Conservation (phyloP, 2,797 vertebrate genomes). For the Picus viridis region DNA sequence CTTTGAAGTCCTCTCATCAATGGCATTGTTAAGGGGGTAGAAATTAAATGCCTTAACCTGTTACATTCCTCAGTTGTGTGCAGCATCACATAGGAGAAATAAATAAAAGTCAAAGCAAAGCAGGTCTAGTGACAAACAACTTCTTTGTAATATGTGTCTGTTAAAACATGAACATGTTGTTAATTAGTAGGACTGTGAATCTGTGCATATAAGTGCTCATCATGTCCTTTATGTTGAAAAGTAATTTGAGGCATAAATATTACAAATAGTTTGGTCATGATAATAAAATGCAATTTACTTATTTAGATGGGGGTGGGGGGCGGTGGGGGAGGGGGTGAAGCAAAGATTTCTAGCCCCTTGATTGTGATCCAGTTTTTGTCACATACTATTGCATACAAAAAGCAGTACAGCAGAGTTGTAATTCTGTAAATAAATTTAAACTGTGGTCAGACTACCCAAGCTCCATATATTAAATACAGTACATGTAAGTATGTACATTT, state of each 20-base stretch:
- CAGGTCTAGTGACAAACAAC: not conserved
- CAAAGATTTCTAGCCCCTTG: not conserved
- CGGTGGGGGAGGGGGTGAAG: no score
- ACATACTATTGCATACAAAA: not conserved
- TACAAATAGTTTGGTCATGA: not conserved
- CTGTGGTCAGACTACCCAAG: not conserved
- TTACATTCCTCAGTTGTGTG: not conserved
- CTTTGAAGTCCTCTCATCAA: not conserved
- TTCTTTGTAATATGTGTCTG: not conserved
- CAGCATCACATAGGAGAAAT: not conserved
- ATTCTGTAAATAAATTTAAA: not conserved
- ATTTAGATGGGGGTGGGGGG: not conserved
- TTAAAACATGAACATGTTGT: not conserved
- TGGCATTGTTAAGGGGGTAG: not conserved
- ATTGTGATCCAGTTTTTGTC: not conserved
- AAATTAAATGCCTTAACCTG: not conserved
- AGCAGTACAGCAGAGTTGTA: not conserved
- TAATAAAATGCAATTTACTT: not conserved
- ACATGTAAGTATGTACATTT: not conserved
- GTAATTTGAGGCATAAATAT: not conserved
- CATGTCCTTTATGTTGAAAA: not conserved
- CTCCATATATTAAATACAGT: constrained; percentile 8
- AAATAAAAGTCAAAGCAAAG: not conserved
- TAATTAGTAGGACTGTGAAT: not conserved
- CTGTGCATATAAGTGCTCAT: not conserved